These are phyloP conservation scores for Yoshiicerus persimilis DNA, from an alignment of 1,140 invertebrate genomes.

Conservation along the genomic window DNA sequence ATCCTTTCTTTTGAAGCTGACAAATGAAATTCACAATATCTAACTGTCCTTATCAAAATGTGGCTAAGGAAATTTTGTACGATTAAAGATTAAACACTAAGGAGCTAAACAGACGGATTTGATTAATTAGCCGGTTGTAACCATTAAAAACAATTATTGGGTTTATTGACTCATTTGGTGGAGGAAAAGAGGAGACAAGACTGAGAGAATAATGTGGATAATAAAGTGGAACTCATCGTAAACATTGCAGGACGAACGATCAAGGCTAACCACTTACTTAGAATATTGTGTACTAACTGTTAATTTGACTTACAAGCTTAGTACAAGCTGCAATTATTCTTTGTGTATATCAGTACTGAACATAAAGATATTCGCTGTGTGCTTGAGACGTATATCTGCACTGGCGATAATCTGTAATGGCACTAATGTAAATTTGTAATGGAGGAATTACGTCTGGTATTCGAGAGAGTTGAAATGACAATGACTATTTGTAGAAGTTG, in stretches of 20 bases:
- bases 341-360: neutral
- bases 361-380: no score
- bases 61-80: no score
- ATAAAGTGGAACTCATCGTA: neutral
- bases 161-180: neutral
- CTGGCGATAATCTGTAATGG: neutral
- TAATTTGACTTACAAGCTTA: neutral
- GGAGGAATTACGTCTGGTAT: neutral
- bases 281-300: neutral
- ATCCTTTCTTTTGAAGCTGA: no score
- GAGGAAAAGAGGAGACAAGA: neutral
- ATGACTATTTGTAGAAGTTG: neutral
- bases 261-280: neutral
- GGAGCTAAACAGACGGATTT: neutral
- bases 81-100: no score
- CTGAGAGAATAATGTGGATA: neutral
- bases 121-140: neutral
- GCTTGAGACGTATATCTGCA: no score
- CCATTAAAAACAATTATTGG: neutral
- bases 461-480: neutral
- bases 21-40: no score
- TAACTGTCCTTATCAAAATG: no score
- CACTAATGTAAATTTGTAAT: neutral
- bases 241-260: neutral
- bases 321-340: neutral